Conservation (phyloP, 2,888 invertebrate genomes). For the Steromphala cineraria region DNA sequence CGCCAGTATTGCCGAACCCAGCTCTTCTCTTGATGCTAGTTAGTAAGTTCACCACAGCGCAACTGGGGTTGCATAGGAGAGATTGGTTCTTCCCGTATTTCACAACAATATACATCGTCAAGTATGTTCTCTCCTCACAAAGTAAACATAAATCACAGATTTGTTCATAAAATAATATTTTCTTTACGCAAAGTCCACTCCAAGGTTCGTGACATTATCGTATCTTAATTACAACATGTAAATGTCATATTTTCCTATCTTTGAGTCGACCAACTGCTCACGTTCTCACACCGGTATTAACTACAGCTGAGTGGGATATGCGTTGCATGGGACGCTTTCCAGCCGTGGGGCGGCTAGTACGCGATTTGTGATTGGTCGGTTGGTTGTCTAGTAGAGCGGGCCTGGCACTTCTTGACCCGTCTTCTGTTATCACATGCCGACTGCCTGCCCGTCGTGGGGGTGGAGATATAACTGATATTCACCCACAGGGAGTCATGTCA, state of each 20-base stretch:
- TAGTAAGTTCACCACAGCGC: constrained; percentile 71
- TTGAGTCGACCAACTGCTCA: too few species aligned
- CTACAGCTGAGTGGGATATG: too few species aligned
- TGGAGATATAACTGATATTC: neutral
- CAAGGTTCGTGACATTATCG: too few species aligned
- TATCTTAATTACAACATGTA: too few species aligned
- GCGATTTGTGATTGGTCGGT: neutral
- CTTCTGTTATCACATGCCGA: neutral
- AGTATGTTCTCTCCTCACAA: too few species aligned
- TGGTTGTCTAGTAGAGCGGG: neutral
- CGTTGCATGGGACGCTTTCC: constrained; percentile 11
- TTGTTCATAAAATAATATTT: too few species aligned
- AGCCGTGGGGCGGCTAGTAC: neutral
- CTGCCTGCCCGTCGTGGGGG: neutral
- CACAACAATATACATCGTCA: constrained; percentile 69
- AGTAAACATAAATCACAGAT: too few species aligned
- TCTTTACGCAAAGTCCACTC: too few species aligned
- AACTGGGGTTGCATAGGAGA: constrained; percentile 71
- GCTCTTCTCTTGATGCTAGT: constrained; percentile 69
- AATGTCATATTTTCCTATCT: too few species aligned
- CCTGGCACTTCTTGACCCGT: neutral
- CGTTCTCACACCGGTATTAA: too few species aligned
- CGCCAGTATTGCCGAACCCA: constrained; percentile 65
- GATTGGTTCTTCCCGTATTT: constrained; percentile 72
- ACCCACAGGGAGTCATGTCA: too few species aligned